phyloP scores from a whole-genome alignment of 2,888 invertebrate genomes.

The Isotomurus palustris region DNA sequence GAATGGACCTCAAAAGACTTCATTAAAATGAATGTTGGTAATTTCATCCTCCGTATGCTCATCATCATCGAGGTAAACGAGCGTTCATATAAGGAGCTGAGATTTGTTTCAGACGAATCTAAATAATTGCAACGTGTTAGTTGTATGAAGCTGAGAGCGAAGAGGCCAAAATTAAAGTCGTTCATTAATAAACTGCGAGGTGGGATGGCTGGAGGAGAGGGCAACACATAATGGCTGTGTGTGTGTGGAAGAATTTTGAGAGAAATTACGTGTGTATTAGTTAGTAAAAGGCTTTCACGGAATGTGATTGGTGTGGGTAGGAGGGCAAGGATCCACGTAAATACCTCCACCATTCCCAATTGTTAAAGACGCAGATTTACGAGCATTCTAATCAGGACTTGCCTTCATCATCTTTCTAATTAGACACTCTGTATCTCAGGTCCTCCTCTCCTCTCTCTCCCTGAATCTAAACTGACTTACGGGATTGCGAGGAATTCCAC shows the following conservation, averaged over 20 bases:
- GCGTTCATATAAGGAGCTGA: no score
- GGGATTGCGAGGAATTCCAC: no score
- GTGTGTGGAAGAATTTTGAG: slow-evolving; percentile 1
- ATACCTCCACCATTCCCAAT: neutral
- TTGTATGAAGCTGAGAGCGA: no score
- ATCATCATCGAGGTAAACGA: no score
- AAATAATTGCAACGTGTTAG: slow-evolving; percentile 2
- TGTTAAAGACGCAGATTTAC: slow-evolving; percentile 21
- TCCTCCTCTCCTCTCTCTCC: neutral
- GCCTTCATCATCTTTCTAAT: slow-evolving; percentile 35
- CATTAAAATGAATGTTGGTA: slow-evolving; percentile 3
- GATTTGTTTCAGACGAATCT: no score
- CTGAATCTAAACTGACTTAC: no score
- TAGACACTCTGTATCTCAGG: slow-evolving; percentile 24
- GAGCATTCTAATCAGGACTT: slow-evolving; percentile 30
- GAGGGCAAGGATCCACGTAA: slow-evolving; percentile 6
- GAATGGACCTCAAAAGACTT: slow-evolving; percentile 1
- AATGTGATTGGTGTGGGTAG: slow-evolving; percentile 11
- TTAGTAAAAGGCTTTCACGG: slow-evolving; percentile 1
- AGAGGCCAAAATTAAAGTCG: no score
- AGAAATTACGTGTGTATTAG: slow-evolving; percentile 9
- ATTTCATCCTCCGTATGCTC: no score
- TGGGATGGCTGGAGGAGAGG: no score
- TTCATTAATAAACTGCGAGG: no score
- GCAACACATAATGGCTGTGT: no score